Evolutionary conservation across 2,797 vertebrate species (phyloP).

Genomic region (Trematomus bernacchii): DNA sequence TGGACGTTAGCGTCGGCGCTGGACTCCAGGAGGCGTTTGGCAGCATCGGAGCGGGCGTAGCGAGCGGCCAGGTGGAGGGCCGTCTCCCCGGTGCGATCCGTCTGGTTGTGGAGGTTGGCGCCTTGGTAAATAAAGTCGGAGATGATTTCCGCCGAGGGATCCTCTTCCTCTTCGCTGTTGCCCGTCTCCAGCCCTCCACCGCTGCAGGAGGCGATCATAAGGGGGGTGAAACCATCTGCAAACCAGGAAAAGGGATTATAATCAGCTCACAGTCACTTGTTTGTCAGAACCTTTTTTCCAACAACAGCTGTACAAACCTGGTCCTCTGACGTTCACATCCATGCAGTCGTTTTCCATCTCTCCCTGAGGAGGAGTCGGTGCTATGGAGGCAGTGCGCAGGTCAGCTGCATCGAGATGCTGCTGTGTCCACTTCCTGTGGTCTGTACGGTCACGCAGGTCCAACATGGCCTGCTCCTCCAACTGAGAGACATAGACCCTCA

Average conservation of each 20-base stretch:
- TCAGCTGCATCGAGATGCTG: constrained; percentile 98
- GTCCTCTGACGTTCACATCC: constrained; percentile 98
- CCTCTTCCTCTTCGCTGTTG: constrained; percentile 96
- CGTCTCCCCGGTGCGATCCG: constrained; percentile 96
- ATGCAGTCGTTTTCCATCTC: constrained; percentile 96
- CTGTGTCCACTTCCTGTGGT: constrained; percentile 98
- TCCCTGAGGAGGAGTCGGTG: constrained; percentile 96
- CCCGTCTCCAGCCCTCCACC: constrained; percentile 96
- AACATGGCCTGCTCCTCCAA: constrained; percentile 95
- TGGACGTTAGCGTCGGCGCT: constrained; percentile 97
- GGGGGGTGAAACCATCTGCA: constrained; percentile 95
- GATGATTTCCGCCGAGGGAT: constrained; percentile 94
- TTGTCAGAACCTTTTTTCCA: not conserved
- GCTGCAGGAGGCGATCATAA: constrained; percentile 99
- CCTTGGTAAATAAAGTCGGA: constrained; percentile 99
- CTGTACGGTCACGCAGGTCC: constrained; percentile 91
- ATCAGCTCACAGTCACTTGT: constrained; percentile 7
- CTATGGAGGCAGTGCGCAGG: constrained; percentile 93
- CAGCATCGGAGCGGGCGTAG: constrained; percentile 96
- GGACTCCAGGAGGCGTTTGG: constrained; percentile 97
- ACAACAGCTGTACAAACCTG: constrained; percentile 83
- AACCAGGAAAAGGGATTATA: not conserved
- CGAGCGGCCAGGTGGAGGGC: constrained; percentile 96
- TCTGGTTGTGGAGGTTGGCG: constrained; percentile 97
- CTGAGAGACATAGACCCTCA: constrained; percentile 73